Conservation (phyloP, 2,888 invertebrate species). For the Drosophila neotestacea region DNA sequence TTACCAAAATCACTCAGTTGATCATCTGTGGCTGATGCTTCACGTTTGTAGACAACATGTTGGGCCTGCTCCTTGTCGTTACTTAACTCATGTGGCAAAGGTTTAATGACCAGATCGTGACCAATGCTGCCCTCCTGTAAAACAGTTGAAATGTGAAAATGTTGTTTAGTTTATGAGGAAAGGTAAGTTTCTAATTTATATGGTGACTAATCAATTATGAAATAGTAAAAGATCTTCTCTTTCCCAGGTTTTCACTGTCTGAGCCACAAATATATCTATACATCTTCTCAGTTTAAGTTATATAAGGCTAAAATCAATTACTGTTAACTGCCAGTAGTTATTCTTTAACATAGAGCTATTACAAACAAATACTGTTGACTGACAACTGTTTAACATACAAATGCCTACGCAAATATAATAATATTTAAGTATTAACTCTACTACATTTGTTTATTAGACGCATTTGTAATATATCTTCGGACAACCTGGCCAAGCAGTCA, state of each 20-base stretch:
- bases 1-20: slow-evolving; percentile 93
- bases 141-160: slow-evolving; percentile 16
- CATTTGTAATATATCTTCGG: slow-evolving; percentile 32
- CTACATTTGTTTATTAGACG: slow-evolving; percentile 45
- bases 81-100: slow-evolving; percentile 91
- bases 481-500: slow-evolving; percentile 33
- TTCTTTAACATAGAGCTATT: background rate
- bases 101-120: slow-evolving; percentile 94
- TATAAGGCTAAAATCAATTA: background rate
- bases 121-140: slow-evolving; percentile 96
- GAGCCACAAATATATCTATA: too few relatives aligned
- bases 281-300: too few relatives aligned
- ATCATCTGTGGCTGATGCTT: slow-evolving; percentile 85
- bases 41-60: slow-evolving; percentile 92
- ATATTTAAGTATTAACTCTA: slow-evolving; percentile 1
- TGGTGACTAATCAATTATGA: slow-evolving; percentile 12
- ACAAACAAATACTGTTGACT: background rate
- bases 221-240: background rate
- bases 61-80: slow-evolving; percentile 86
- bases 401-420: slow-evolving; percentile 4
- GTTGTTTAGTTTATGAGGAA: slow-evolving; percentile 1
- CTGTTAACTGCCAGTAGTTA: background rate
- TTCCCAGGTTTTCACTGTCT: background rate
- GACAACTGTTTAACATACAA: slow-evolving; percentile 3
- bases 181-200: slow-evolving; percentile 4